A percentile compares a stretch with the other conserved stretches of the same genome.
phyloP scores from a whole-genome alignment of 2,797 vertebrate genomes.

The Hydrocynus forskahlii region DNA sequence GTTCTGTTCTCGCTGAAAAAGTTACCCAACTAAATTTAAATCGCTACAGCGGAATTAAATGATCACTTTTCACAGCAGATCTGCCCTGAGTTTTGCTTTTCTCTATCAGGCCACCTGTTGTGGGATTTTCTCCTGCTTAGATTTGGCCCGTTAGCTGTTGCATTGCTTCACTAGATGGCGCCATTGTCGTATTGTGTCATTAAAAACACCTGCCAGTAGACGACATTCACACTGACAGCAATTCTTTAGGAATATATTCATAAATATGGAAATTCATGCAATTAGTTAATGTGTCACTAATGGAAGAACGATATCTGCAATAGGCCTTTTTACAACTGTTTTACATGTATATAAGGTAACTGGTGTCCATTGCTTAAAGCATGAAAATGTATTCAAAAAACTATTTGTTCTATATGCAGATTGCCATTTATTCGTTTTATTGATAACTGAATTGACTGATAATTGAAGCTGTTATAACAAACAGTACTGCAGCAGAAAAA shows the following conservation, averaged over 20 bases:
- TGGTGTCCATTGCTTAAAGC: neutral
- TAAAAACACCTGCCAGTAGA: neutral
- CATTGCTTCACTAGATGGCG: constrained; percentile 30
- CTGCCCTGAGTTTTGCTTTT: neutral
- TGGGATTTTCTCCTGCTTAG: neutral
- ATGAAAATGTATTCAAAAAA: neutral
- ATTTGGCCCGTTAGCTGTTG: neutral
- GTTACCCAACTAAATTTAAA: too few species aligned
- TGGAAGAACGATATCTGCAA: neutral
- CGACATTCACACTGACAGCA: neutral
- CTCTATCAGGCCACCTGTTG: neutral
- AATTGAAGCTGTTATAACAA: neutral
- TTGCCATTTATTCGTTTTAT: neutral
- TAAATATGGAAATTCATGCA: neutral
- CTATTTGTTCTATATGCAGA: neutral
- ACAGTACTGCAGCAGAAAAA: neutral
- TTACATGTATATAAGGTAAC: neutral
- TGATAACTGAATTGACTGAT: too few species aligned
- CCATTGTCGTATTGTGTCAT: neutral
- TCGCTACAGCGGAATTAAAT: too few species aligned
- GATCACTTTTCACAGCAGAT: too few species aligned
- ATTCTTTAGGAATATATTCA: neutral
- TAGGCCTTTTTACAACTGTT: neutral
- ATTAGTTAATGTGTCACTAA: neutral
- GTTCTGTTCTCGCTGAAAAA: too few species aligned